Base-by-base conservation (phyloP, 2,888 invertebrate species). In the Parnassius mnemosyne region DNA sequence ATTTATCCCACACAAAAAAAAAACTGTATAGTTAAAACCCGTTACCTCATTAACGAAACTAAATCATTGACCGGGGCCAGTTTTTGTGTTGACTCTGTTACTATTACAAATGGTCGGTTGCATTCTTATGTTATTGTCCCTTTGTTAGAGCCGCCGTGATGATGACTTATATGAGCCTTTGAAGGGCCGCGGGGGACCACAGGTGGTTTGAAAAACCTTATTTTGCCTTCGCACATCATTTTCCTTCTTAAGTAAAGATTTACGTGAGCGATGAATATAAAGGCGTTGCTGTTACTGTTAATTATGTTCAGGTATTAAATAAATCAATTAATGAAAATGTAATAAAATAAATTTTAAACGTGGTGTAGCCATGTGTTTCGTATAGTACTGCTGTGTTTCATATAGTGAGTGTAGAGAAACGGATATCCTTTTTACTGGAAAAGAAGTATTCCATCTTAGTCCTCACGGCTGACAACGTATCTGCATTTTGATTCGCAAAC, bases 61-160 rank as follows among this genome's bases (percentile, higher is more conserved):
- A 59, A 53, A 63, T 63, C 52, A 63, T 63, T 63, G 63, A 60
- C 42, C 60, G 65, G 56, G 34, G 49, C 52, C 50, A 56, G 64
- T 66, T 68, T 70, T 69, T 70, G 64, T 69, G 63, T 60, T 57
- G 57, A 51, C 54, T 65, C 62, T 61, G 65, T 68, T 65, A 65
- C 61, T 58, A 63, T 65, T 65, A 60, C 63, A 64, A 61, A 64
- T 65, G 60, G 63, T 62, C 65, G 66, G 67, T 63, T 66, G 61
- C 65, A 65, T 67, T 65, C 64, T 67, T 65, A 65, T 65, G 68
- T 68, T 71, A 71, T 71, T 70, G 71, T 70, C 61, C 68, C 69
- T 72, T 75, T 75, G 73, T 74, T 64, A 63, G 61, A 65, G 71
- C 71, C 68, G 70, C 67, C 56, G 68, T 72, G 72, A 73, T 71